Conservation (phyloP, 2,797 vertebrate species). For the Aulostomus chinensis region DNA sequence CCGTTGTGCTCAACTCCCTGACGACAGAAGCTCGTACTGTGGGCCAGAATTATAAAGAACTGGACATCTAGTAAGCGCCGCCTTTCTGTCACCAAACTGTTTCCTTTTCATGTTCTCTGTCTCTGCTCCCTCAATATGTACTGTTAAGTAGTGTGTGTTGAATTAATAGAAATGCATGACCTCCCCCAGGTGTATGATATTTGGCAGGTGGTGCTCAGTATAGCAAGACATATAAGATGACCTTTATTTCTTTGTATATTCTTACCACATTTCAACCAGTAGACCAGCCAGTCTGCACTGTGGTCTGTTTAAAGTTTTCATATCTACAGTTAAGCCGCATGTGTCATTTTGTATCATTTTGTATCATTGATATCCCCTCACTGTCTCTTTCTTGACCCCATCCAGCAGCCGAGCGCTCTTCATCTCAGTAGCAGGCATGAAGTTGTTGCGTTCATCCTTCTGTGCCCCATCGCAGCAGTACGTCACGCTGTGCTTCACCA, state of each 20-base stretch:
- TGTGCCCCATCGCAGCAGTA: constrained; percentile 89
- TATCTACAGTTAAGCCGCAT: not conserved
- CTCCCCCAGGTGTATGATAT: too few species aligned
- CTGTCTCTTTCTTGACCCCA: not conserved
- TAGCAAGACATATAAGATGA: too few species aligned
- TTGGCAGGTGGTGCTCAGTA: too few species aligned
- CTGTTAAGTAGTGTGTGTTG: too few species aligned
- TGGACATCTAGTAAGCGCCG: constrained; percentile 86
- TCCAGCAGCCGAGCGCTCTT: constrained; percentile 87
- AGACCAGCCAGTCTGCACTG: too few species aligned
- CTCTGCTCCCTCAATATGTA: too few species aligned
- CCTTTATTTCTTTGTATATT: too few species aligned
- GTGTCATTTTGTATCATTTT: too few species aligned
- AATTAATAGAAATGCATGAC: too few species aligned
- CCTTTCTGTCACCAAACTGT: constrained; percentile 1
- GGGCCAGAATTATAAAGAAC: constrained; percentile 84
- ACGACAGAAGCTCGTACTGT: constrained; percentile 87
- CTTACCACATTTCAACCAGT: too few species aligned
- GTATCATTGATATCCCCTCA: not conserved
- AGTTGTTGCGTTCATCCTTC: constrained; percentile 89
- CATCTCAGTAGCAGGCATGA: constrained; percentile 91
- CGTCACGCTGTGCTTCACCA: constrained; percentile 90
- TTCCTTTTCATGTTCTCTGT: not conserved
- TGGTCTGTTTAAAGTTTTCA: too few species aligned
- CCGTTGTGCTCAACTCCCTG: constrained; percentile 89